Conservation (phyloP, 2,797 vertebrate genomes). For the Channa striata region DNA sequence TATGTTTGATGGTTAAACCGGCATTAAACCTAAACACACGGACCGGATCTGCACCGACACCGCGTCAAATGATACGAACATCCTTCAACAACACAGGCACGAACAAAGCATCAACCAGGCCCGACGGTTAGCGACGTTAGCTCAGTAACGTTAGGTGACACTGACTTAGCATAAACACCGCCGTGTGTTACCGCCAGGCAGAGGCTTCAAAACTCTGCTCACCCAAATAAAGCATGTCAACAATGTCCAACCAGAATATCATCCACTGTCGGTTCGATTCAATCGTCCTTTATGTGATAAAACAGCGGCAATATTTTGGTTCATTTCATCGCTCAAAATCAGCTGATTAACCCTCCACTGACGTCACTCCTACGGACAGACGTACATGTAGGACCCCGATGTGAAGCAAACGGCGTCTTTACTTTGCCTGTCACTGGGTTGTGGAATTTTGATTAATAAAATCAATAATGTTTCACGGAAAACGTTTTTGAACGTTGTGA, state of each 20-base stretch:
- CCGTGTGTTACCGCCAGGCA: background rate
- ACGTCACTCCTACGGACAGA: conserved; percentile 74
- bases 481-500: background rate
- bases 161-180: conserved; percentile 81
- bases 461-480: rapidly evolving
- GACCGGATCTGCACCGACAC: rapidly evolving
- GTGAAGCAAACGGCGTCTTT: conserved; percentile 33
- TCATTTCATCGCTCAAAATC: conserved; percentile 69
- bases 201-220: conserved; percentile 36
- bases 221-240: conserved; percentile 81
- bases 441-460: background rate
- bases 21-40: background rate
- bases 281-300: conserved; percentile 4
- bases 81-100: background rate
- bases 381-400: conserved; percentile 65
- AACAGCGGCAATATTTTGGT: conserved; percentile 54
- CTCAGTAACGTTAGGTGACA: conserved; percentile 33
- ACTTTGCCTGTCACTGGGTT: conserved; percentile 48
- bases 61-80: background rate
- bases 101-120: conserved; percentile 72
- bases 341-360: conserved; percentile 77
- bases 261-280: conserved; percentile 22
- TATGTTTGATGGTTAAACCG: background rate
- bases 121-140: conserved; percentile 39
- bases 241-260: conserved; percentile 25